Base-by-base conservation (phyloP, 2,113 vertebrate species). In the Rhagologus leucostigma region DNA sequence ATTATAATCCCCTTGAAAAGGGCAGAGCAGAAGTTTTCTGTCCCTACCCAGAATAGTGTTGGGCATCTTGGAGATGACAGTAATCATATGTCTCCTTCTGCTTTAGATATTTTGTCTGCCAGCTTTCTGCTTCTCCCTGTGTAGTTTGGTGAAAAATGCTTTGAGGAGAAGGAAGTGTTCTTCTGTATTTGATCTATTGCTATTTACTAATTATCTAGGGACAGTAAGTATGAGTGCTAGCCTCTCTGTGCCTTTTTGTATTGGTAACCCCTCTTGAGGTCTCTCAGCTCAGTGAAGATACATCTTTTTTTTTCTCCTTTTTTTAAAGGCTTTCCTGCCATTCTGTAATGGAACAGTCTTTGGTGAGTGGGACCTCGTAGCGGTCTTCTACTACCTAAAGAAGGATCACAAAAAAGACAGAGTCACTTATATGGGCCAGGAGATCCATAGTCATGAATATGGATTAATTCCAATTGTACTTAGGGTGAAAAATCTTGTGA, bases 291-390 rank as follows among this genome's bases (percentile, higher is more conserved):
- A 37, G 29, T 70, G 30, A 90, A 80, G 39, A 42, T 65, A 14
- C 2, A 1, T 47, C 0, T 29, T 42, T 14, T 11, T 20, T 35
- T 9, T 13, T 24, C 44, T 6, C 4, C n/a, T 85, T 67, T 65
- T 62, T 7, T 11, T 1, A 6, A 73, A n/a, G 2, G 5, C 8
- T 74, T 71, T 49, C 12, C 20, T 83, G 33, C 26, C 24, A 5
- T 53, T 94, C 44, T 62, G 6, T 80, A 55, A 23, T 53, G 33
- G 53, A 88, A 19, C 12, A 50, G 26, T 55, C 26, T 71, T 67
- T 5, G 3, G 17, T 62, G 37, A 74, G 57, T 3, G 4, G 23
- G 13, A 49, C 18, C 23, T 62, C 20, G 33, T 5, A 49, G 65
- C 33, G 6, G 4, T 37, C 10, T 47, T 65, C 22, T 27, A 30